Evolutionary conservation across 1,140 invertebrate species (phyloP).

Genomic region (Anastatus disparis): DNA sequence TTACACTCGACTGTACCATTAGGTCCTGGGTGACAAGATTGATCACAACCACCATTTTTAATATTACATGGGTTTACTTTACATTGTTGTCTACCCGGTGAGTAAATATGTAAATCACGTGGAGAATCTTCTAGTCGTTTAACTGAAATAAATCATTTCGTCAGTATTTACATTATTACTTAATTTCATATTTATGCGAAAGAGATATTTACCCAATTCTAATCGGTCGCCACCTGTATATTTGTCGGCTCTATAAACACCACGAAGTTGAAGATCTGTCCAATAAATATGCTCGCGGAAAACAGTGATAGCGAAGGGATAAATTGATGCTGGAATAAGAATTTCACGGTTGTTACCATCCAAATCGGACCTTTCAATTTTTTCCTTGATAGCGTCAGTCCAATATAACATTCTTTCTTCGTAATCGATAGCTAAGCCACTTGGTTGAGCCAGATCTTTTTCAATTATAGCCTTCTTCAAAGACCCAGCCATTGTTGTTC

Average conservation of each 20-base stretch:
- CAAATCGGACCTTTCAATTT: constrained; percentile 93
- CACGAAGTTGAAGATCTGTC: constrained; percentile 94
- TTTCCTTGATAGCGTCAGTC: constrained; percentile 97
- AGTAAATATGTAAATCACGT: constrained; percentile 91
- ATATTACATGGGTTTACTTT: constrained; percentile 86
- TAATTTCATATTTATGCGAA: no score
- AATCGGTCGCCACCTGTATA: constrained; percentile 95
- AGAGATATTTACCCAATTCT: constrained; percentile 74
- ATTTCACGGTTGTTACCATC: constrained; percentile 84
- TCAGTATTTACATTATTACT: not conserved
- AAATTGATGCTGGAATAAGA: constrained; percentile 89
- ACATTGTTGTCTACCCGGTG: constrained; percentile 82
- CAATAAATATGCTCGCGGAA: constrained; percentile 95
- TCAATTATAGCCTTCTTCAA: constrained; percentile 90
- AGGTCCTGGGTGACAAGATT: constrained; percentile 90
- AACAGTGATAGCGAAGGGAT: constrained; percentile 95
- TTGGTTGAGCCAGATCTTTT: constrained; percentile 92
- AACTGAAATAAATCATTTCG: constrained; percentile 64
- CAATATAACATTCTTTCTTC: constrained; percentile 96
- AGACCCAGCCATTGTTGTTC: constrained; percentile 96
- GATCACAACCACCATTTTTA: constrained; percentile 95
- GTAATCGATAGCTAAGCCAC: constrained; percentile 95
- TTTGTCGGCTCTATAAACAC: constrained; percentile 96
- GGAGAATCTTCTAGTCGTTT: constrained; percentile 91
- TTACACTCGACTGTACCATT: constrained; percentile 88